Base-by-base conservation (phyloP, 2,113 vertebrate genomes). In the Chlorodrepanis virens region DNA sequence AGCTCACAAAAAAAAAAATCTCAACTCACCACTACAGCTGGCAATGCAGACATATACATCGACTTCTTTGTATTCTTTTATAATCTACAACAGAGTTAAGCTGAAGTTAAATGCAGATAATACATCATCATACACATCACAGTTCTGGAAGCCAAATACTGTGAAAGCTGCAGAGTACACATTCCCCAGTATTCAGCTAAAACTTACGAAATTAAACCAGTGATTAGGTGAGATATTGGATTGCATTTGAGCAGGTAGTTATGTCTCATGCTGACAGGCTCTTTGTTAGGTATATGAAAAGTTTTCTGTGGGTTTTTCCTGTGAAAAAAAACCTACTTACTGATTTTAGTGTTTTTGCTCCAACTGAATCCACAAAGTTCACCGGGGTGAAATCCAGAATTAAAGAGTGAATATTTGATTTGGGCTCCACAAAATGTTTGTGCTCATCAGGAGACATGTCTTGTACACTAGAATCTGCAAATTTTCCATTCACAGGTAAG, bases 331-430 rank as follows among this genome's bases (percentile, higher is more conserved):
- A 9, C 23, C 21, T 77, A 96, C 98, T 98, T 97, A 99, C 99
- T 57, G 98, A 98, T 95, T 99, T 99, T 82, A 99, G 85, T 85
- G 98, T 98, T 98, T 99, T 99, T 21, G 98, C 98, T 94, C 99
- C 99, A 68, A 99, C 99, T 7, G 99, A 99, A 97, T 99, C 99
- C 18, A 99, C 97, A 88, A 99, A 99, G 97, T 98, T 99, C 93
- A 98, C 98, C 0, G 98, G 97, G 1, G 98, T 98, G 83, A 99
- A 99, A 97, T 99, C 99, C 96, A 99, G 97, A 95, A 99, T 97
- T 95, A 99, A 79, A 64, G 98, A 98, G 93, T 98, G 99, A 81
- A 99, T 72, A 4, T 94, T 84, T 22, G 95, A 24, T 33, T 97
- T 91, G 4, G 97, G 97, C 14, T 98, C 95, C 80, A 99, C 97